phyloP scores from a whole-genome alignment of 1,140 invertebrate species.

The Drosophila willistoni region DNA sequence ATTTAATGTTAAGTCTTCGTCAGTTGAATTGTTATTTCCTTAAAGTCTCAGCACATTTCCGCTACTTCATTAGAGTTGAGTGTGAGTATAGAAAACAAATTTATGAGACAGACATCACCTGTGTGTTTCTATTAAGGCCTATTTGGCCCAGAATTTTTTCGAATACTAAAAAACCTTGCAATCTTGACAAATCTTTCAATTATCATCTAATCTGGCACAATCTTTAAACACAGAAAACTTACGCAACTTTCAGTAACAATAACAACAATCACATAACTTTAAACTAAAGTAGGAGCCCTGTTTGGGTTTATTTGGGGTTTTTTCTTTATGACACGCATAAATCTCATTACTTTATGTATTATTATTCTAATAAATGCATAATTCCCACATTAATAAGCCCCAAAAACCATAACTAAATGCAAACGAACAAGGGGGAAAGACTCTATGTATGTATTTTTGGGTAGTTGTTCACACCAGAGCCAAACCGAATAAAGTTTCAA shows the following conservation, averaged over 20 bases:
- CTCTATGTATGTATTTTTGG: constrained; percentile 23
- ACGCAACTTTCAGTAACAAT: constrained; percentile 38
- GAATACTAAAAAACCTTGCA: background rate
- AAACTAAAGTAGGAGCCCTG: constrained; percentile 41
- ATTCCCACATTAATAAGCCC: constrained; percentile 75
- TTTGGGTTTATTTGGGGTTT: constrained; percentile 10
- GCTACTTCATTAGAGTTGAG: too few species aligned
- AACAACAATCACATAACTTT: constrained; percentile 51
- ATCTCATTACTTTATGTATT: constrained; percentile 67
- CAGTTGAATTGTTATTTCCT: too few species aligned
- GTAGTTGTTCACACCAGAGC: constrained; percentile 59
- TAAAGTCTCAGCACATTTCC: too few species aligned
- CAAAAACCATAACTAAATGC: constrained; percentile 45
- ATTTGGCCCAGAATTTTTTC: background rate
- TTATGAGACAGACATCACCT: too few species aligned
- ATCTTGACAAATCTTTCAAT: background rate
- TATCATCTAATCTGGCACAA: background rate
- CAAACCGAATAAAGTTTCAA: constrained; percentile 36
- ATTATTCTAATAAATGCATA: constrained; percentile 74
- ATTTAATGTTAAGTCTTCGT: too few species aligned
- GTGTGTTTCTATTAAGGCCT: background rate
- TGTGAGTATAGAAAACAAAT: too few species aligned
- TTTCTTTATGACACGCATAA: constrained; percentile 64
- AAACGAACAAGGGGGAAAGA: constrained; percentile 43
- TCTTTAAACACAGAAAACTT: constrained; percentile 34